A percentile compares a stretch with the other conserved stretches of the same genome.
Conservation (phyloP, 2,888 invertebrate species). For the Bellardia bayeri region DNA sequence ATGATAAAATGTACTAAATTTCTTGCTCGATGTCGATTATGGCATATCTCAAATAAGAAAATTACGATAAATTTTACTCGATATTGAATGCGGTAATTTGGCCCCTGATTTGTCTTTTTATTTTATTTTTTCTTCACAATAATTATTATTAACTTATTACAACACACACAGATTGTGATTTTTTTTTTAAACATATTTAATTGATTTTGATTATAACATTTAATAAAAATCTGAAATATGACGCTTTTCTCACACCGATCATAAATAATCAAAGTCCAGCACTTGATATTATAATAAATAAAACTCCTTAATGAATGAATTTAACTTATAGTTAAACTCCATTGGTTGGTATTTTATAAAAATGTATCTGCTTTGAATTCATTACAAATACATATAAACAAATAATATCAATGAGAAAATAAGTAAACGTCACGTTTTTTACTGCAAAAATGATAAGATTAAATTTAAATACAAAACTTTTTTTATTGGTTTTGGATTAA, state of each 20-base stretch:
- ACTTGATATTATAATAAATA: not conserved
- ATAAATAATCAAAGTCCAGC: not conserved
- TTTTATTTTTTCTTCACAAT: not conserved
- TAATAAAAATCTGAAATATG: not conserved
- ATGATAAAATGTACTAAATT: no score
- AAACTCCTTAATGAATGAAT: not conserved
- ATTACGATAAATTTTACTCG: no score
- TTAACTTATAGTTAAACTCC: not conserved
- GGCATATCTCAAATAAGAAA: no score
- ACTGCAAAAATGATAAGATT: not conserved
- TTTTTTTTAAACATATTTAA: constrained; percentile 15
- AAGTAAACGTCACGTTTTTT: not conserved
- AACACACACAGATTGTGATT: not conserved
- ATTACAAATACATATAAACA: not conserved
- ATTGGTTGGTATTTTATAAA: not conserved
- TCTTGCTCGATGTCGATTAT: no score
- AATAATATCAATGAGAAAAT: not conserved
- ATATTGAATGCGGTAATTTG: no score
- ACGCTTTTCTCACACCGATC: not conserved
- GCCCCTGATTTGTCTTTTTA: not conserved
- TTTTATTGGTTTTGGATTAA: constrained; percentile 11
- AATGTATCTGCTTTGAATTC: not conserved
- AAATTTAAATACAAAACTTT: not conserved
- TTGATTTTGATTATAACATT: constrained; percentile 14
- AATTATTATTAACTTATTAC: constrained; percentile 14